Evolutionary conservation across 35 echinoderm and acorn worm genomes (phyloP).

Genomic region (Diadema setosum): DNA sequence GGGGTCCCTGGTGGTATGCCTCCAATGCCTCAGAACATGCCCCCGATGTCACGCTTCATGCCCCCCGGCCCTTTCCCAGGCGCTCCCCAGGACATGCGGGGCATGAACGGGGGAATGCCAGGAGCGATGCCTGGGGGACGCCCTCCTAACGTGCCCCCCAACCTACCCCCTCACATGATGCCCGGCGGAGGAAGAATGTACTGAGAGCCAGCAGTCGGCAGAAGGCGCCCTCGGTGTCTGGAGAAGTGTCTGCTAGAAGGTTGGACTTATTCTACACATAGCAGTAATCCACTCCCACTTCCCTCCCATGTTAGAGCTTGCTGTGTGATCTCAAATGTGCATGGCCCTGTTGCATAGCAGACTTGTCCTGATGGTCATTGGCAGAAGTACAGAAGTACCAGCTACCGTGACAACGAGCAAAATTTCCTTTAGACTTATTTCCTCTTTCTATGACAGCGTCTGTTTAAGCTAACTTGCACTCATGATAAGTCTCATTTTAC

Average conservation of each 20-base stretch:
- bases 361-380: too few species aligned
- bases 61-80: neutral
- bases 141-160: neutral
- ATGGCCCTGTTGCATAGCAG: too few species aligned
- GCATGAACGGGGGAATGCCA: neutral
- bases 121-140: neutral
- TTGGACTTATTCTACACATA: neutral
- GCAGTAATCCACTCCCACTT: too few species aligned
- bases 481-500: too few species aligned
- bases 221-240: neutral
- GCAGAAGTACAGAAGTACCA: too few species aligned
- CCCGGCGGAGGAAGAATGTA: conserved; percentile 1
- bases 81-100: neutral
- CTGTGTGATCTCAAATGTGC: too few species aligned
- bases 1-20: neutral
- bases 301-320: too few species aligned
- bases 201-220: neutral
- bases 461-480: too few species aligned
- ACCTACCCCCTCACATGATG: conserved; percentile 20
- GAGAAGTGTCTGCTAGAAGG: neutral
- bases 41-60: neutral
- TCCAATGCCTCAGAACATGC: neutral
- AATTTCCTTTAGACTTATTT: too few species aligned
- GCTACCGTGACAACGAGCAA: too few species aligned
- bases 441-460: too few species aligned